Evolutionary conservation across 2,888 invertebrate genomes (phyloP).

Genomic region (Rhagonycha fulva): DNA sequence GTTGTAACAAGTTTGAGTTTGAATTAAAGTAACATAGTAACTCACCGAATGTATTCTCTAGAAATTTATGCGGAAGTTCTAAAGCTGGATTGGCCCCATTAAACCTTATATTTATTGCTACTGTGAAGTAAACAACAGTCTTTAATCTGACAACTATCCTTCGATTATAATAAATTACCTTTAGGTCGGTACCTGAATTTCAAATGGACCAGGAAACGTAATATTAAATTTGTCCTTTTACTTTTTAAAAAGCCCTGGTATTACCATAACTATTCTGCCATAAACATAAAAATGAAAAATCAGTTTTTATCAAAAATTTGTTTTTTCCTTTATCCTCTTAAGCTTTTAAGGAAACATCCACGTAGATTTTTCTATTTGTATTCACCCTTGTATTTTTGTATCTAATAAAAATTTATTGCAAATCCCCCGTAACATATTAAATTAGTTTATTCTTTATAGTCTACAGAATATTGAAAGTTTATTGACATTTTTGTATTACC

Average conservation of each 20-base stretch:
- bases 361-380: neutral
- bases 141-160: neutral
- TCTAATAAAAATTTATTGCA: neutral
- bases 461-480: neutral
- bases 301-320: neutral
- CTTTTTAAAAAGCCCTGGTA: neutral
- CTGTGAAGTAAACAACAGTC: slow-evolving; percentile 2
- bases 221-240: neutral
- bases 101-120: slow-evolving; percentile 4
- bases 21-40: neutral
- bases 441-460: neutral
- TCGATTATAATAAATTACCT: slow-evolving; percentile 2
- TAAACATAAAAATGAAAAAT: neutral
- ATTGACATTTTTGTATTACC: neutral
- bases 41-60: neutral
- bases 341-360: neutral
- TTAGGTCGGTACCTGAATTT: neutral
- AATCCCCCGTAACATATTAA: neutral
- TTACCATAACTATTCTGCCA: neutral
- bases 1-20: neutral
- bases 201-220: neutral
- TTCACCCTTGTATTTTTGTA: neutral
- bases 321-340: neutral
- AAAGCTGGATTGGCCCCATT: slow-evolving; percentile 3
- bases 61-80: slow-evolving; percentile 3